These are phyloP conservation scores for Eolophus roseicapilla DNA, from an alignment of 2,113 vertebrate species.

Conservation along the genomic window DNA sequence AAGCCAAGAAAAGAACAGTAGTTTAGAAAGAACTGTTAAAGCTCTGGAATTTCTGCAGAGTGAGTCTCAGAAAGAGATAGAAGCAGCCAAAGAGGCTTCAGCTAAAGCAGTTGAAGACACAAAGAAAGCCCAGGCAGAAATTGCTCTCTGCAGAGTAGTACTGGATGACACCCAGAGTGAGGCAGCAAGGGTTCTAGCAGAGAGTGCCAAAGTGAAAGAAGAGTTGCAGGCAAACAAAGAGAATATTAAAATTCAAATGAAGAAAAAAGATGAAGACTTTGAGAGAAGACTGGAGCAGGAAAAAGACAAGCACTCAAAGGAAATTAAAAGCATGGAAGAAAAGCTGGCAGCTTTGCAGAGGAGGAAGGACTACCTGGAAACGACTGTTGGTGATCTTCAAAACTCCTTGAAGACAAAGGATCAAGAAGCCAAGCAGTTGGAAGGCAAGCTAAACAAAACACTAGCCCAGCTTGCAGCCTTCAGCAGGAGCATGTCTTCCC, in stretches of 20 bases:
- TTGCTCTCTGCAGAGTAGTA: slow-evolving; percentile 75
- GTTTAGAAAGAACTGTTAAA: slow-evolving; percentile 84
- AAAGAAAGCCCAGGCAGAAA: slow-evolving; percentile 75
- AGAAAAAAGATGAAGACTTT: slow-evolving; percentile 81
- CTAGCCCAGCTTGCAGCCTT: slow-evolving; percentile 91
- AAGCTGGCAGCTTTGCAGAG: slow-evolving; percentile 78
- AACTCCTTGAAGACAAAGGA: slow-evolving; percentile 74
- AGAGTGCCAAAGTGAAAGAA: slow-evolving; percentile 75
- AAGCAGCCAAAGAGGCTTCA: slow-evolving; percentile 66
- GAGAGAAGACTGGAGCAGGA: slow-evolving; percentile 84
- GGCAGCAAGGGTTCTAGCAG: slow-evolving; percentile 77
- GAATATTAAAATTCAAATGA: slow-evolving; percentile 72
- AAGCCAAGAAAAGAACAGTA: slow-evolving; percentile 91
- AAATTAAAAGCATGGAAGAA: slow-evolving; percentile 84
- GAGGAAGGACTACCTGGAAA: slow-evolving; percentile 79
- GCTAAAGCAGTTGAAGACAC: slow-evolving; percentile 73
- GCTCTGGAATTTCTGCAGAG: slow-evolving; percentile 79
- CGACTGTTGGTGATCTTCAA: slow-evolving; percentile 72
- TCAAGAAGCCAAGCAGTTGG: slow-evolving; percentile 77
- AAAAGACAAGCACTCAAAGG: slow-evolving; percentile 80
- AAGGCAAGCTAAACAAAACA: slow-evolving; percentile 84
- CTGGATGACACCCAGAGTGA: slow-evolving; percentile 84
- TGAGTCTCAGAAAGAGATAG: slow-evolving; percentile 80
- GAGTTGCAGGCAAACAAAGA: slow-evolving; percentile 73
- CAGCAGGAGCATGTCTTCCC: slow-evolving; percentile 93